These are phyloP conservation scores for Cepphus grylle DNA, from an alignment of 2,113 vertebrate genomes.

Conservation along the genomic window DNA sequence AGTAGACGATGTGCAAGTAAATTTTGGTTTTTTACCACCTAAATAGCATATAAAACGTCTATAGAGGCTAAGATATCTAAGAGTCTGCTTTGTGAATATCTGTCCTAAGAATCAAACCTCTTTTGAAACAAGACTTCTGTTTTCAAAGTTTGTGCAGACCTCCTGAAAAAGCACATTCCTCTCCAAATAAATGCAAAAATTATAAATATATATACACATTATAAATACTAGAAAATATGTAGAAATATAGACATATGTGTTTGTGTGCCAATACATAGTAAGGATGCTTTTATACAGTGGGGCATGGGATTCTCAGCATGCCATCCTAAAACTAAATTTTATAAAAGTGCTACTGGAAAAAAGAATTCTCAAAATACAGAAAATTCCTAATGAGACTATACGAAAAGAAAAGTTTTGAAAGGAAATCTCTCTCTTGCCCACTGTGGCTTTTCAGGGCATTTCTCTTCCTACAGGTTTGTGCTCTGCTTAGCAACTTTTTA, in stretches of 20 bases:
- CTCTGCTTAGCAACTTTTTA: background rate
- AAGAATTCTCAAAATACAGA: background rate
- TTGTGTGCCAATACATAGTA: background rate
- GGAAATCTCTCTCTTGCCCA: background rate
- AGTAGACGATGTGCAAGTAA: background rate
- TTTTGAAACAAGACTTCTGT: background rate
- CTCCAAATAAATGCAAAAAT: background rate
- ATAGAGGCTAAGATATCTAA: background rate
- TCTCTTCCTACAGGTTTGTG: background rate
- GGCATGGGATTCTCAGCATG: background rate
- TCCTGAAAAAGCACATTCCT: background rate
- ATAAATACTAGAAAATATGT: background rate
- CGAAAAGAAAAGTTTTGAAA: background rate
- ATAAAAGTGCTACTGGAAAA: background rate
- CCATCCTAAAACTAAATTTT: background rate
- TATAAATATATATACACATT: background rate
- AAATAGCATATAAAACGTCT: background rate
- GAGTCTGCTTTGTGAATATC: background rate
- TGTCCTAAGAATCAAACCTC: background rate
- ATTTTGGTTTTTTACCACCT: background rate
- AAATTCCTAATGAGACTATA: background rate
- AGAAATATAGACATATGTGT: background rate
- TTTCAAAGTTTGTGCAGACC: background rate
- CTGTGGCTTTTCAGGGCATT: background rate
- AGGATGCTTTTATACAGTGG: background rate